These are phyloP conservation scores for Pimephales promelas DNA, from an alignment of 2,113 vertebrate species.

Conservation along the genomic window DNA sequence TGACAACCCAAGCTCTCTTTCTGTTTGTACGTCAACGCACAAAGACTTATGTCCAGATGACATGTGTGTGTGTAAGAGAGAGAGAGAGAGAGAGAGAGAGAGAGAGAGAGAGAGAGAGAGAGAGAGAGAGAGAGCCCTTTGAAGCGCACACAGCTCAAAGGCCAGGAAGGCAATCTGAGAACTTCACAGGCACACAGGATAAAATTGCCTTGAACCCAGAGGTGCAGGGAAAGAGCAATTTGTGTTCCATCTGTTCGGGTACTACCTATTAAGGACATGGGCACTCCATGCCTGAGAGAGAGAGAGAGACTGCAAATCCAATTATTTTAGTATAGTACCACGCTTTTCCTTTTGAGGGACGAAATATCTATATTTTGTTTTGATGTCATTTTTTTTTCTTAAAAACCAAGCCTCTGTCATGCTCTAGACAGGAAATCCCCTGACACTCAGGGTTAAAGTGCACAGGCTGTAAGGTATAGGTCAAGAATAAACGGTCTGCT, in stretches of 20 bases:
- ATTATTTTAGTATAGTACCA: conserved; percentile 34
- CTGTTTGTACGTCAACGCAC: conserved; percentile 2
- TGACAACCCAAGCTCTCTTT: conserved; percentile 4
- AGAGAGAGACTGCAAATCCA: conserved; percentile 50
- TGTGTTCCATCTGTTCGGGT: conserved; percentile 81
- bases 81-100: too few relatives aligned
- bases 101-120: conserved; percentile 51
- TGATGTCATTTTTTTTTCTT: conserved; percentile 12
- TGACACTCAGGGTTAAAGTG: conserved; percentile 10
- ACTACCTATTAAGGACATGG: conserved; percentile 76
- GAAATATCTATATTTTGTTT: conserved; percentile 16
- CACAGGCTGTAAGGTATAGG: conserved; percentile 2
- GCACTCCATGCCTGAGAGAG: conserved; percentile 59
- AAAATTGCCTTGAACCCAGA: conserved; percentile 81
- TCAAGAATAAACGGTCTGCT: conserved; percentile 27
- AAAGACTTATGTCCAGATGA: conserved; percentile 31
- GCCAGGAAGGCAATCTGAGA: conserved; percentile 78
- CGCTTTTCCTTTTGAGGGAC: conserved; percentile 29
- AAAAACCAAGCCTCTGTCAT: conserved; percentile 27
- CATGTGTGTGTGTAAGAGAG: conserved; percentile 29
- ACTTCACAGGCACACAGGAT: conserved; percentile 76
- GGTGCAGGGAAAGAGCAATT: conserved; percentile 80
- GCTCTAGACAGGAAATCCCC: conserved; percentile 51
- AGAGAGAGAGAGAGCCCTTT: conserved; percentile 69
- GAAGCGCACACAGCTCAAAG: conserved; percentile 79